Percentiles rank a stretch among this genome's conserved stretches.
Conservation (phyloP, 2,113 vertebrate genomes). For the Bubo scandiacus region DNA sequence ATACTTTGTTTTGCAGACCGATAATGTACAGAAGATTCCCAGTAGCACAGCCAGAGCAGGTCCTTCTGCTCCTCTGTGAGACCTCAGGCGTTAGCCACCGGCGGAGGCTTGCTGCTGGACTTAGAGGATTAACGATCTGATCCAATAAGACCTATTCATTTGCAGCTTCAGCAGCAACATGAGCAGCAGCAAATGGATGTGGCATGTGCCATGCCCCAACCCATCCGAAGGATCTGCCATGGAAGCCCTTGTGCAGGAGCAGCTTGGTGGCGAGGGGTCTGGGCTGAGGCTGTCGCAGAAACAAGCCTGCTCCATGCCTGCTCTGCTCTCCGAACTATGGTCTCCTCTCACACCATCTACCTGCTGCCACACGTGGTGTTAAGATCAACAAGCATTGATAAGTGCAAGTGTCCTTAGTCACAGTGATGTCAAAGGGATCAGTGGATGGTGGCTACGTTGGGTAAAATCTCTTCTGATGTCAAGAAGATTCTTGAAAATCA, state of each 20-base stretch:
- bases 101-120: background rate
- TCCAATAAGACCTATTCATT: background rate
- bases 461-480: background rate
- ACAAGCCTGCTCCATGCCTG: background rate
- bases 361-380: background rate
- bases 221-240: background rate
- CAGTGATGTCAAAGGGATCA: background rate
- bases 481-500: background rate
- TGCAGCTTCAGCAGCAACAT: background rate
- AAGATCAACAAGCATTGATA: background rate
- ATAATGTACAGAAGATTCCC: background rate
- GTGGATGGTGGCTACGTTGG: background rate
- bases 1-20: background rate
- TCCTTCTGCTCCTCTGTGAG: background rate
- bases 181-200: background rate
- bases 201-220: fast-evolving
- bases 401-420: background rate
- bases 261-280: fast-evolving
- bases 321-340: fast-evolving
- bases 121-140: background rate
- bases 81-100: background rate
- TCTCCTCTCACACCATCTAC: background rate
- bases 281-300: background rate
- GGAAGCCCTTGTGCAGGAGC: background rate
- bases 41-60: background rate